Base-by-base conservation (phyloP, 1,140 invertebrate species). In the Ruditapes philippinarum region DNA sequence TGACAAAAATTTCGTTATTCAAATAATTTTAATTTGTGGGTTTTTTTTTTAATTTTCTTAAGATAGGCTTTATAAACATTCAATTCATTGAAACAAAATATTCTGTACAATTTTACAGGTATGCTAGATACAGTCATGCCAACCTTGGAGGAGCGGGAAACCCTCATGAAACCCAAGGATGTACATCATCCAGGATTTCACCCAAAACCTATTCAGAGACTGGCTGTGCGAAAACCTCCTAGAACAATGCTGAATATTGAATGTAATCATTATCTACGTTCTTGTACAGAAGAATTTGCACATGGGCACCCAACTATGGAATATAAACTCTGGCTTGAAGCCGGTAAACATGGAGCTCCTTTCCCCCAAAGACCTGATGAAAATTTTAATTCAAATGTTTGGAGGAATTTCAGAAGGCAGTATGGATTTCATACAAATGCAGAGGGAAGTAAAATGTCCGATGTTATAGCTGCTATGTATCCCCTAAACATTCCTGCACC, bases 311-410 rank as follows among this genome's bases (percentile, higher is more conserved):
- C 91, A 31, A 89, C 92, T 19, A 38, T 95, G 19, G 91, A 94
- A 49, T 94, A 95, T 40, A 92, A 92, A 89, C 83, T 96, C n/a
- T 96, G 95, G 95, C 54, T 94, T 28, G 95, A 96, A 62, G 95
- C 95, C 22, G 95, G 95, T 0, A 96, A 96, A 91, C 90, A 94
- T 84, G 91, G 91, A 0, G 87, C 94, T 1, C 93, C 94, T 12
- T 93, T 90, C 73, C 94, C 95, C 1, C 86, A 91, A 33, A 88
- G 89, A 36, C 92, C 93, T 22, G 94, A 96, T 89, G 78, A 91
- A 28, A 94, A 91, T 70, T 96, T 94, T 85, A 95, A 96, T 92
- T 94, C 94, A 62, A 96, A 95, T 89, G 92, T 95, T 0, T 96
- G 95, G 95, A 88, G 95, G 86, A 96, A 96, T 85, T 96, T 95